These are phyloP conservation scores for Sussaba pulchella DNA, from an alignment of 2,888 invertebrate genomes.

Conservation along the genomic window DNA sequence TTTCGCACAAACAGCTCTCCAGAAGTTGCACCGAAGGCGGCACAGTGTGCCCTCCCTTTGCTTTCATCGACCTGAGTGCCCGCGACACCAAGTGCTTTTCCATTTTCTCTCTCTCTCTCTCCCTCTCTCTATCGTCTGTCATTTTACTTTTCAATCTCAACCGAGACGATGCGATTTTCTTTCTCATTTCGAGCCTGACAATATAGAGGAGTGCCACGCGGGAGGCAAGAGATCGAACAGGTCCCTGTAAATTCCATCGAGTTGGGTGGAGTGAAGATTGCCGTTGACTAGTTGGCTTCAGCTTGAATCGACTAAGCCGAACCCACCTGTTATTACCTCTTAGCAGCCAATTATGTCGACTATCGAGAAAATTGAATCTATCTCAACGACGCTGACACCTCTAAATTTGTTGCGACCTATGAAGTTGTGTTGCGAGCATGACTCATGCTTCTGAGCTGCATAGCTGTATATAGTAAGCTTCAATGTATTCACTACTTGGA, in stretches of 20 bases:
- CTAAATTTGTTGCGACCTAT: background rate
- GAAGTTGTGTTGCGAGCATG: background rate
- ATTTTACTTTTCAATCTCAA: slow-evolving; percentile 81
- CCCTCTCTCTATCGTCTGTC: slow-evolving; percentile 68
- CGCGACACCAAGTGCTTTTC: slow-evolving; percentile 37
- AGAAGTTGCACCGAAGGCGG: slow-evolving; percentile 5
- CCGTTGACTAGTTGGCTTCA: slow-evolving; percentile 42
- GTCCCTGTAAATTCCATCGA: slow-evolving; percentile 61
- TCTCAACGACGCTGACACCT: slow-evolving; percentile 6
- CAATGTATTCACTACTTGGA: background rate
- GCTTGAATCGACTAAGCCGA: slow-evolving; percentile 47
- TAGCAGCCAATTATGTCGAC: slow-evolving; percentile 63
- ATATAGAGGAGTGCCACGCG: slow-evolving; percentile 71
- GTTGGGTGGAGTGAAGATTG: slow-evolving; percentile 34
- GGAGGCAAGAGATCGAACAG: slow-evolving; percentile 47
- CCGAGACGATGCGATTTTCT: slow-evolving; percentile 79
- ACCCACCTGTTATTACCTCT: slow-evolving; percentile 35
- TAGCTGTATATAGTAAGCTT: background rate
- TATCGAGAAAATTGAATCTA: slow-evolving; percentile 10
- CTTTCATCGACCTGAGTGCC: slow-evolving; percentile 19
- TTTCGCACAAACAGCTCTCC: background rate
- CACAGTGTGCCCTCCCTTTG: background rate
- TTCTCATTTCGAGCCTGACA: slow-evolving; percentile 80
- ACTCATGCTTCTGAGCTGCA: background rate
- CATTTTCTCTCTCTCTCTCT: slow-evolving; percentile 4